Conservation (phyloP, 2,888 invertebrate species). For the Patella caerulea region DNA sequence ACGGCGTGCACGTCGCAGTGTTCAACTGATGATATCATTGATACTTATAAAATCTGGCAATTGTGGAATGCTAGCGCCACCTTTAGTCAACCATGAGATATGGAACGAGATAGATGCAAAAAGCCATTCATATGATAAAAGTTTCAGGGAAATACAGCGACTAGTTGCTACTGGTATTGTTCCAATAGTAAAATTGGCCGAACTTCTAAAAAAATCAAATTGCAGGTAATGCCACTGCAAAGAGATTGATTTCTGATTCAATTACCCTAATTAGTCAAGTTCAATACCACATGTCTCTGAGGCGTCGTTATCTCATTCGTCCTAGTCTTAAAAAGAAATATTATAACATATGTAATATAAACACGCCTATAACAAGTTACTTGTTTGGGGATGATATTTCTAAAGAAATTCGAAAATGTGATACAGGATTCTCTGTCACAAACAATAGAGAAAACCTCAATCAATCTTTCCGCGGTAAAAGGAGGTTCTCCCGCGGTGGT, state of each 20-base stretch:
- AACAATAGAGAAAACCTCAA: no score
- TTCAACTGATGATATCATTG: not conserved
- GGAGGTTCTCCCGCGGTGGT: no score
- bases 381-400: conserved; percentile 2
- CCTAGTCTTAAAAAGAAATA: conserved; percentile 1
- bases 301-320: not conserved
- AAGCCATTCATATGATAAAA: not conserved
- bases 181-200: not conserved
- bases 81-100: not conserved
- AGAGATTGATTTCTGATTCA: not conserved
- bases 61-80: not conserved
- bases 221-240: not conserved
- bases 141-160: not conserved
- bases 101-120: not conserved
- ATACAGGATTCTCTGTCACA: not conserved
- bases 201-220: not conserved
- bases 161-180: not conserved
- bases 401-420: not conserved
- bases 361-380: not conserved
- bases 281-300: not conserved
- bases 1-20: not conserved
- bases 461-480: no score
- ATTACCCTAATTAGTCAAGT: not conserved
- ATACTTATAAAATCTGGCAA: not conserved
- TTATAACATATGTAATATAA: not conserved